phyloP scores from a whole-genome alignment of 1,140 invertebrate species.

The Pseudomyrmex sp. region DNA sequence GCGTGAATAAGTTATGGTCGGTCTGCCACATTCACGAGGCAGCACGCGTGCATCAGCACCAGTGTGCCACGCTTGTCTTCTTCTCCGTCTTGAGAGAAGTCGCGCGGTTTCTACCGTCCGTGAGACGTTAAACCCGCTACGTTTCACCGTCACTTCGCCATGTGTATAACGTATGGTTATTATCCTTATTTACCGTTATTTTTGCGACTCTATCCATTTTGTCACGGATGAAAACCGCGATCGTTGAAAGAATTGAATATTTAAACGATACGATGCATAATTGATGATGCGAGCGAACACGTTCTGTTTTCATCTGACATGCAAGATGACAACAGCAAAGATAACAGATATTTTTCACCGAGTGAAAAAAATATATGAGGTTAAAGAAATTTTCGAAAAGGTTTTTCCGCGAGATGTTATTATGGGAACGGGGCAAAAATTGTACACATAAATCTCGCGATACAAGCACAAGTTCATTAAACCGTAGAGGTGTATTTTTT shows the following conservation, averaged over 20 bases:
- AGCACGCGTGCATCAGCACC: conserved; percentile 71
- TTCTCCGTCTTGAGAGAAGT: conserved; percentile 28
- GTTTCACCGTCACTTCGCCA: conserved; percentile 45
- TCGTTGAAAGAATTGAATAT: conserved; percentile 14
- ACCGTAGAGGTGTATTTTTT: not conserved
- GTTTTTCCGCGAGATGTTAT: not conserved
- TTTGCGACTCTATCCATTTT: conserved; percentile 23
- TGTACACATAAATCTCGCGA: not conserved
- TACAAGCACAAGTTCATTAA: not conserved
- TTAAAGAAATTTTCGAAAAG: not conserved
- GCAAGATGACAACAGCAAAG: not conserved
- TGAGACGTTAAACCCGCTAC: conserved; percentile 60
- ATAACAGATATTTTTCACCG: too few species aligned
- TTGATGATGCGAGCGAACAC: conserved; percentile 1
- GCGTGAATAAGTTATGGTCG: conserved; percentile 76
- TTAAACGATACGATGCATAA: conserved; percentile 1
- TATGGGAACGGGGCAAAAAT: not conserved
- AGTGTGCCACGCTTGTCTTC: conserved; percentile 52
- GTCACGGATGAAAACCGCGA: conserved; percentile 18
- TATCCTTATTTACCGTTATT: conserved; percentile 45
- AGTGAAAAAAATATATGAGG: too few species aligned
- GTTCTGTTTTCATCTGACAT: not conserved
- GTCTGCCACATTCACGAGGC: conserved; percentile 71
- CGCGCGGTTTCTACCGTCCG: conserved; percentile 59
- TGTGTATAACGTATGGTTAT: conserved; percentile 23